Evolutionary conservation across 2,113 vertebrate species (phyloP).

Genomic region (Paramormyrops kingsleyae): DNA sequence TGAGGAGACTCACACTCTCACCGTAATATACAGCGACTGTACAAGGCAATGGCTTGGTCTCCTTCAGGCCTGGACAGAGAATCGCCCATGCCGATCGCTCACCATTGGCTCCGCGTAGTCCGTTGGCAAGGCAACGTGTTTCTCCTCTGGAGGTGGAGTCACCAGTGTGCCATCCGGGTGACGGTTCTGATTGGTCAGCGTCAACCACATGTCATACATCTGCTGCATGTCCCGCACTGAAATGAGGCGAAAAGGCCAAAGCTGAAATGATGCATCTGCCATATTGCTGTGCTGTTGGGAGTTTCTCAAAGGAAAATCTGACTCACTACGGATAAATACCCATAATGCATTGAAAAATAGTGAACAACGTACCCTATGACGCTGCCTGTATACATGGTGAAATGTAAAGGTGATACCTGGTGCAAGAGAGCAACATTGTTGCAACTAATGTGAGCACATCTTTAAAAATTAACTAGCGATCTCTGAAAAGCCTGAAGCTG

Average conservation of each 20-base stretch:
- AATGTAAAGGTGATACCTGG: not conserved
- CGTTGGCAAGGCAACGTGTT: constrained; percentile 91
- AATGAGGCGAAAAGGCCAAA: not conserved
- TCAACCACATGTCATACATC: constrained; percentile 96
- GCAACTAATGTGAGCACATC: not conserved
- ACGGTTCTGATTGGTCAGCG: constrained; percentile 84
- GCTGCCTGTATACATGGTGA: not conserved
- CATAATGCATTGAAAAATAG: not conserved
- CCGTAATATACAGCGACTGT: not conserved
- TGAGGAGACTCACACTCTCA: not conserved
- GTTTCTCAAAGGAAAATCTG: not conserved
- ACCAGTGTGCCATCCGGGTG: constrained; percentile 74
- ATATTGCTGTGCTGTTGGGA: not conserved
- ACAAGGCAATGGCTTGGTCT: not conserved
- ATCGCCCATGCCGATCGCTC: constrained; percentile 31
- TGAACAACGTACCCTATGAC: not conserved
- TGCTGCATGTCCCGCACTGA: constrained; percentile 97
- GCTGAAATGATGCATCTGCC: not conserved
- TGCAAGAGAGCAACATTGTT: not conserved
- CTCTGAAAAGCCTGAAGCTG: not conserved
- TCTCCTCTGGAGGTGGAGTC: constrained; percentile 78
- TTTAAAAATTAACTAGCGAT: not conserved
- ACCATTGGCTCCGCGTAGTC: constrained; percentile 93
- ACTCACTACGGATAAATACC: not conserved
- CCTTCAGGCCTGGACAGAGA: not conserved